Evolutionary conservation across 2,113 vertebrate species (phyloP).

Genomic region (Perca schrenkii): DNA sequence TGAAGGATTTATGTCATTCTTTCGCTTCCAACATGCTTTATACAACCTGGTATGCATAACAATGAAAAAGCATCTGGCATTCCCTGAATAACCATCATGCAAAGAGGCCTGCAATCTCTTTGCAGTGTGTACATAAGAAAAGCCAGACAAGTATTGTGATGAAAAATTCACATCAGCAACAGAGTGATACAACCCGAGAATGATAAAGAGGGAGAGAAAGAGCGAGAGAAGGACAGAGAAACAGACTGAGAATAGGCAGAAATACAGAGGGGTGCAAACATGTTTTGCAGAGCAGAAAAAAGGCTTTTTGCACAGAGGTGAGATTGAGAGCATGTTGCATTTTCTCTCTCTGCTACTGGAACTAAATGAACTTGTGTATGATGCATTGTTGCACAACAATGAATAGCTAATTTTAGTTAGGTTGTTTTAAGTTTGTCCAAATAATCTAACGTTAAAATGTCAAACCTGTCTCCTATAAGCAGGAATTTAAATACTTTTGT

Average conservation of each 20-base stretch:
- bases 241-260: conserved; percentile 24
- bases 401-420: neutral
- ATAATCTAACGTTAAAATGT: neutral
- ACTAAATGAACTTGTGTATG: neutral
- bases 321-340: neutral
- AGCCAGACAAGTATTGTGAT: conserved; percentile 23
- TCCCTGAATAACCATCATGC: conserved; percentile 51
- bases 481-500: neutral
- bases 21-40: conserved; percentile 32
- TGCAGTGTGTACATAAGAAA: conserved; percentile 18
- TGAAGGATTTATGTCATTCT: conserved; percentile 45
- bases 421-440: neutral
- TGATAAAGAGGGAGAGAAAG: conserved; percentile 25
- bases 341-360: neutral
- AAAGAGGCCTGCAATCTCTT: conserved; percentile 34
- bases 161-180: conserved; percentile 47
- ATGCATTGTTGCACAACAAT: neutral
- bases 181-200: neutral
- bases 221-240: neutral
- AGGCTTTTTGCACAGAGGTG: neutral
- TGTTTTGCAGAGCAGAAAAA: neutral
- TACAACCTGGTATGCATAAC: conserved; percentile 5
- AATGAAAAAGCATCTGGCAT: conserved; percentile 30
- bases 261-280: neutral
- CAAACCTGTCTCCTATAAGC: neutral